Conservation (phyloP, 2,113 vertebrate genomes). For the Urocynchramus pylzowi region DNA sequence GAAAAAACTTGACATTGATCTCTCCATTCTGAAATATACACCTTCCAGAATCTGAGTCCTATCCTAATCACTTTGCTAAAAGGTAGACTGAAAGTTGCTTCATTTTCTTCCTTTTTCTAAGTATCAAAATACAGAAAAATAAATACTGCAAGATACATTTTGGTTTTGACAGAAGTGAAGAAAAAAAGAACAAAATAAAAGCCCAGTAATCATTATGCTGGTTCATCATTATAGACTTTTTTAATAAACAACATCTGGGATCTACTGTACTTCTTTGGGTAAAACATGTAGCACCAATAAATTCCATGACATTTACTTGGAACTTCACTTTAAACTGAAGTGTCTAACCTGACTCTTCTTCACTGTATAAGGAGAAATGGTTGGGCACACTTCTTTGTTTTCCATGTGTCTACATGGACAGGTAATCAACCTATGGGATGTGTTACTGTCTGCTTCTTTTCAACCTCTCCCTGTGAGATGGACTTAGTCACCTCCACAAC, state of each 20-base stretch:
- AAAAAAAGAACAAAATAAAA: not conserved
- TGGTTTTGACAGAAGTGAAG: not conserved
- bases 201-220: not conserved
- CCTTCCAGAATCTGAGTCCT: not conserved
- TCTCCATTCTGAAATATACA: not conserved
- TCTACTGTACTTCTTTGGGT: not conserved
- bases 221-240: not conserved
- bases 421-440: not conserved
- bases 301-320: not conserved
- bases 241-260: not conserved
- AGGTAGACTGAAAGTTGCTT: not conserved
- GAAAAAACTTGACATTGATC: not conserved
- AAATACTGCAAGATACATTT: not conserved
- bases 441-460: not conserved
- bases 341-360: not conserved
- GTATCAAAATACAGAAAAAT: not conserved
- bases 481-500: not conserved
- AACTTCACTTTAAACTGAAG: not conserved
- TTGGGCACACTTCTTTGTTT: not conserved
- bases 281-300: not conserved
- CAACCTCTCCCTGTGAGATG: not conserved
- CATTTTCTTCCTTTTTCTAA: not conserved
- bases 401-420: fast-evolving
- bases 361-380: fast-evolving
- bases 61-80: not conserved